A percentile compares a stretch with the other conserved stretches of the same genome.
phyloP scores from a whole-genome alignment of 2,797 vertebrate genomes.

The Mus caroli region DNA sequence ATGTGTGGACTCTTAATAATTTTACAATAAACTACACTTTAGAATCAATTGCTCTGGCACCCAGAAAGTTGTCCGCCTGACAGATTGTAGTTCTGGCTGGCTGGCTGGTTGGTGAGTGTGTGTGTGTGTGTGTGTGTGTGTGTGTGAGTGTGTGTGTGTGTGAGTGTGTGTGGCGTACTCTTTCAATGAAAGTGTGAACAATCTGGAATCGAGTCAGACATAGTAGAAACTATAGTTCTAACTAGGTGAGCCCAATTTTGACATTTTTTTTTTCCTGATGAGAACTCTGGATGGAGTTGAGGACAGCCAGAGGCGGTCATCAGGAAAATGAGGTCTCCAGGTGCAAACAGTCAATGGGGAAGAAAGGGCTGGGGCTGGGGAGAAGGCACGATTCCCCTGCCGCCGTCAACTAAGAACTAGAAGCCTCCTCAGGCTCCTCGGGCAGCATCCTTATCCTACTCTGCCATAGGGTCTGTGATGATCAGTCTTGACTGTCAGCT shows the following conservation, averaged over 20 bases:
- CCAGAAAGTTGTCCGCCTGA: conserved; percentile 75
- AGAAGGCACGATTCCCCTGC: background rate
- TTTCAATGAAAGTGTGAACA: conserved; percentile 1
- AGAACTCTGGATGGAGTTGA: conserved; percentile 6
- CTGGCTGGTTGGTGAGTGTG: background rate
- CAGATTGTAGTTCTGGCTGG: conserved; percentile 24
- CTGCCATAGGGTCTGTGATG: background rate
- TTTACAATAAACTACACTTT: conserved; percentile 85
- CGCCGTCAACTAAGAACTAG: background rate
- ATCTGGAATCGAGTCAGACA: background rate
- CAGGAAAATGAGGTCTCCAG: background rate
- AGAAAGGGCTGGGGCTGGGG: background rate
- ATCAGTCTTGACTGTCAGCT: background rate
- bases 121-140: background rate
- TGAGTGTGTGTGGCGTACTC: background rate
- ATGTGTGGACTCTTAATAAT: conserved; percentile 84
- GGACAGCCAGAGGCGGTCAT: background rate
- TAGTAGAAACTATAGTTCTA: background rate
- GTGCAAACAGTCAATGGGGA: background rate
- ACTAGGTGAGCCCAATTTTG: background rate
- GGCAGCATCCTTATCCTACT: background rate
- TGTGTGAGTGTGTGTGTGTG: background rate
- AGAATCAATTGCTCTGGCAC: conserved; percentile 86
- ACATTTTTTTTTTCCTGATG: background rate
- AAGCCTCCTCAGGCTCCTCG: background rate